Base-by-base conservation (phyloP, 2,797 vertebrate genomes). In the Channallabes apus region DNA sequence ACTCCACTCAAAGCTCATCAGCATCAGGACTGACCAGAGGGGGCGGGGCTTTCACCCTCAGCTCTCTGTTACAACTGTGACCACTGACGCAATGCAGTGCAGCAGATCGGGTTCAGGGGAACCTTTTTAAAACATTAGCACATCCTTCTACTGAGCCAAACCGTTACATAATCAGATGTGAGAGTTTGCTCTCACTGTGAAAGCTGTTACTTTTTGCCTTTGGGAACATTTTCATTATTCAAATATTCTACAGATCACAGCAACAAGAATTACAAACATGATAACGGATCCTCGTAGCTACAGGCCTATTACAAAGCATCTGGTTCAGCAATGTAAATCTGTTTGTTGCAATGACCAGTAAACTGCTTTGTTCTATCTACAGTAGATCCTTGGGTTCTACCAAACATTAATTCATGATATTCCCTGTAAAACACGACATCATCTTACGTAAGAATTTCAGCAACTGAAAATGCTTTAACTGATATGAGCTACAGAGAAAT, bases 1-100 rank as follows among this genome's bases (percentile, higher is more conserved):
- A 78, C 32, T 24, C 29, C 76, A 20, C 73, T 35, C 29, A 20
- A 82, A 82, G 51, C 82, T 15, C 54, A 62, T 83, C 82, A 81
- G 80, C 14, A 69, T 78, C 84, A 41, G 29, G 76, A 76, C 69
- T 56, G 80, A 76, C 81, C 69, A 84, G 75, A 86, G 38, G 72
- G 76, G 83, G 41, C 76, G 65, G 83, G 68, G 68, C 69, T 76
- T 56, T 56, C 7, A 38, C 9, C 76, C 29, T 61, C 76, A 38
- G 9, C 56, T 24, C 20, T 35, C 56, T 24, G 56, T 61, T 61
- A 78, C 56, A 46, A 24, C 29, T 32, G 38, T 61, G 4, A 78
- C 20, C 29, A 61, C 22, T 41, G 32, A 38, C 17, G 59, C 58
- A 4, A 20, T n/a, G 22, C 58, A 79, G 58, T 1, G 12, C 56